phyloP scores from a whole-genome alignment of 2,113 vertebrate species.

The Epinephelus lanceolatus region DNA sequence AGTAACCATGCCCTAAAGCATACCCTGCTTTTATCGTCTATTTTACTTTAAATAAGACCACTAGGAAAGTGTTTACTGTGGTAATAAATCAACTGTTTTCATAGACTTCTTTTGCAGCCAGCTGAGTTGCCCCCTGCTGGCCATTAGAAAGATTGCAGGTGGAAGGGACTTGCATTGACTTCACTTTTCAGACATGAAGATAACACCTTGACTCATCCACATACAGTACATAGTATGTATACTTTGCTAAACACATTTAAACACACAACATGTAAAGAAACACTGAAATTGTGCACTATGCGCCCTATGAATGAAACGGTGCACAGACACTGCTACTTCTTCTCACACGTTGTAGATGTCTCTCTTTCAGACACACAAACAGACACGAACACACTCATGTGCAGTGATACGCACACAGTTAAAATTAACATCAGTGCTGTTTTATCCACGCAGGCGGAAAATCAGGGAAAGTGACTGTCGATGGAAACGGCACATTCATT shows the following conservation, averaged over 20 bases:
- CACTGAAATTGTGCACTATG: not conserved
- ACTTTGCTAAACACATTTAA: not conserved
- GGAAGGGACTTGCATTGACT: too few relatives aligned
- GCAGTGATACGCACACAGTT: not conserved
- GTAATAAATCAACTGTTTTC: too few relatives aligned
- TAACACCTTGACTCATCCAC: not conserved
- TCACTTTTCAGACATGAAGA: too few relatives aligned
- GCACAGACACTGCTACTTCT: not conserved
- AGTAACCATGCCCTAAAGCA: too few relatives aligned
- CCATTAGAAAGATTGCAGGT: too few relatives aligned
- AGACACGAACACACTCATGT: not conserved
- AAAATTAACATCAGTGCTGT: not conserved
- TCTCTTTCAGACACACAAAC: not conserved
- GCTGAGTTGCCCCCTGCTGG: too few relatives aligned
- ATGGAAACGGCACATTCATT: conserved; percentile 6
- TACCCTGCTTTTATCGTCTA: too few relatives aligned
- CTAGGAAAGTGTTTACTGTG: too few relatives aligned
- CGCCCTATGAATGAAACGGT: not conserved
- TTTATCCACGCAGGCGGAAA: not conserved
- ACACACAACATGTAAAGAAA: not conserved
- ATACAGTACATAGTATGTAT: not conserved
- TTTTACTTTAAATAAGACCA: too few relatives aligned
- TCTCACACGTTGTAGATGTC: not conserved
- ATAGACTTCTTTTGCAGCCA: too few relatives aligned
- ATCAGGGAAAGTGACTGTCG: not conserved